Evolutionary conservation across 2,797 vertebrate species (phyloP).

Genomic region (Vireo griseus): DNA sequence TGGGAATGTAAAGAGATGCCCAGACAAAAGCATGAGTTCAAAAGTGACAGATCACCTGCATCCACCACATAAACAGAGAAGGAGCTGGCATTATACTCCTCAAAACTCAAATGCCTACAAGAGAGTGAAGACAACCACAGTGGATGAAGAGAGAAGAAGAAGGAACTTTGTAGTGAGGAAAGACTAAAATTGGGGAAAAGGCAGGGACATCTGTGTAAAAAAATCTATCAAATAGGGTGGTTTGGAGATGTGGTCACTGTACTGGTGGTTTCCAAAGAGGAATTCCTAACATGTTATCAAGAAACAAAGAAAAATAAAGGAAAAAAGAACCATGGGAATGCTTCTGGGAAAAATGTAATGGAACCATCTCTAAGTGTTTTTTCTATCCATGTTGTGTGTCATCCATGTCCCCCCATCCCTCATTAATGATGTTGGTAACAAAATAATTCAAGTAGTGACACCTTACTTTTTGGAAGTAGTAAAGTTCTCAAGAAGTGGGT

Average conservation of each 20-base stretch:
- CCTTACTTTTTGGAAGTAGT: background rate
- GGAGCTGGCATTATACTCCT: background rate
- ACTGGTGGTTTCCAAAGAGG: background rate
- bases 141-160: background rate
- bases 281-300: background rate
- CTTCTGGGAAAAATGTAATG: background rate
- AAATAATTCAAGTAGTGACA: background rate
- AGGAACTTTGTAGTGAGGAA: background rate
- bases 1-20: background rate
- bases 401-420: background rate
- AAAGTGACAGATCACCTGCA: background rate
- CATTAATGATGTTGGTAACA: background rate
- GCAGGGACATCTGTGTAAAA: background rate
- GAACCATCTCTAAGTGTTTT: background rate
- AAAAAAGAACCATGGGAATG: background rate
- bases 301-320: background rate
- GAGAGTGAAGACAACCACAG: background rate
- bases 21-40: background rate
- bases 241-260: background rate
- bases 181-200: background rate
- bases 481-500: background rate
- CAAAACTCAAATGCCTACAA: background rate
- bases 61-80: background rate
- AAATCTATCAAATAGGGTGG: background rate
- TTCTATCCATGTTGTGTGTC: background rate